Evolutionary conservation across 2,888 invertebrate species (phyloP).

Genomic region (Tetragonula carbonaria): DNA sequence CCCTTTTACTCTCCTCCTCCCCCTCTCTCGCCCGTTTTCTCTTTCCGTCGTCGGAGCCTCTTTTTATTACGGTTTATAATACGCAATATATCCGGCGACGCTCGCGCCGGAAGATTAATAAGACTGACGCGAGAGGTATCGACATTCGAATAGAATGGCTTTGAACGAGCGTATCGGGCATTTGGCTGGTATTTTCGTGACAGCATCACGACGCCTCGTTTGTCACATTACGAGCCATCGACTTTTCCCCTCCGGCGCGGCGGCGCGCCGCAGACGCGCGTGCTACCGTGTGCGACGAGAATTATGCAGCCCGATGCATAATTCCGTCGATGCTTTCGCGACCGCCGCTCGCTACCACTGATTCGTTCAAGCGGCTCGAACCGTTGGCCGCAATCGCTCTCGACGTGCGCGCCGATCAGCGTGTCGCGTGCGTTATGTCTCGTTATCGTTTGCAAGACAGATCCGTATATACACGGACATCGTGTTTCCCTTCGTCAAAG

Average conservation of each 20-base stretch:
- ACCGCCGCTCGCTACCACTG: conserved; percentile 55
- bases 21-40: neutral
- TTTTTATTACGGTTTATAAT: conserved; percentile 60
- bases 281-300: conserved; percentile 56
- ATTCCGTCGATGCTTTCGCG: conserved; percentile 64
- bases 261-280: conserved; percentile 39
- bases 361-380: conserved; percentile 50
- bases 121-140: conserved; percentile 62
- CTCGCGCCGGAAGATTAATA: conserved; percentile 57
- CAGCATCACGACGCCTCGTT: conserved; percentile 64
- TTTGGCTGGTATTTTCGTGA: conserved; percentile 61
- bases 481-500: neutral
- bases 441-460: conserved; percentile 6
- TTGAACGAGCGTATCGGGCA: conserved; percentile 56
- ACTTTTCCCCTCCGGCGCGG: conserved; percentile 43
- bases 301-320: conserved; percentile 65
- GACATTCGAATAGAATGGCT: conserved; percentile 59
- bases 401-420: conserved; percentile 47
- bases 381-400: conserved; percentile 48
- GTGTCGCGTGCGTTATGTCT: neutral
- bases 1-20: neutral
- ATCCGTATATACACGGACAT: too few relatives aligned
- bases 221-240: conserved; percentile 64
- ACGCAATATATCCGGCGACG: conserved; percentile 46
- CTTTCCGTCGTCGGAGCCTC: conserved; percentile 25